Evolutionary conservation across 2,888 invertebrate genomes (phyloP), one percentile per base, ranked within the genome.

Genomic region (Cylloceria caligata): DNA sequence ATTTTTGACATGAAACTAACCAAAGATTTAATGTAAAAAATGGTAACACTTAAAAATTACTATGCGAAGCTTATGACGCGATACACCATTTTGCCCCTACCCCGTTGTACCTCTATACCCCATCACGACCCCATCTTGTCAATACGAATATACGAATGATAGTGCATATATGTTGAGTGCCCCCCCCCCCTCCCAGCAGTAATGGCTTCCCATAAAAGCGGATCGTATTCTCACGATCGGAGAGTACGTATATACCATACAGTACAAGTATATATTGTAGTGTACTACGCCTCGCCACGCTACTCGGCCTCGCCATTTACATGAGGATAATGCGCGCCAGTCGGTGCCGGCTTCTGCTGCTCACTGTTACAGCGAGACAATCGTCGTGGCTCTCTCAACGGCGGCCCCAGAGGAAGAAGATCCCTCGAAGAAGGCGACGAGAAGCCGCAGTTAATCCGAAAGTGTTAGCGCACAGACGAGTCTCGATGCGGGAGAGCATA

Each of bases 141-240:
- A 34, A 42, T 65, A 45, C 36, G 16, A 16, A 60, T 34, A 34
- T 34, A 60, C 60, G 71, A 67, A 75, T 52, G 74, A 79, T 79
- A 78, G 69, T 72, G 79, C 64, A 72, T 34, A 36, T 64, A 77
- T 69, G 55, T 74, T 72, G 65, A n/a, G n/a, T n/a, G 77, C 80
- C 64, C 74, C n/a, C n/a, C n/a, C n/a, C n/a, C n/a, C n/a, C n/a
- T n/a, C n/a, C n/a, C 77, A 72, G 84, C 74, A 72, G 83, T 85
- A 85, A 85, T 85, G 84, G 85, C 85, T 83, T 82, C 84, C 85
- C 85, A 85, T 85, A 85, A 84, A 84, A 85, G 85, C 84, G 80
- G 83, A 85, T 85, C 85, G 84, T 81, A 85, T 85, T 85, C 85
- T 85, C 85, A 85, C 85, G 85, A 85, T 85, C 84, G 82, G 60